These are phyloP conservation scores for Trissolcus japonicus DNA, from an alignment of 2,888 invertebrate species.

Conservation along the genomic window DNA sequence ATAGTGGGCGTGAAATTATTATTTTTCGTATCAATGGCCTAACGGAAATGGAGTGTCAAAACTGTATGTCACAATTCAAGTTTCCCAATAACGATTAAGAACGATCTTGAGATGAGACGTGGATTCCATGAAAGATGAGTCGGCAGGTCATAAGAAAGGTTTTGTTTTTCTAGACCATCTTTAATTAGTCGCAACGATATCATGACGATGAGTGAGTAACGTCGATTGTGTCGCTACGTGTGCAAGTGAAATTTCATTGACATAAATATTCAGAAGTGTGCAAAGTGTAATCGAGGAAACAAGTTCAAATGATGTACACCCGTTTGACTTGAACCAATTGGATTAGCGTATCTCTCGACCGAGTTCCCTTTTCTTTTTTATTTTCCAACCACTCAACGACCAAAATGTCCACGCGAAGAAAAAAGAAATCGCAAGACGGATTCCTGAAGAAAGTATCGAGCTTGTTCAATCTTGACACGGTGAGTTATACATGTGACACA, in stretches of 20 bases:
- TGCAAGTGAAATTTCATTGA: constrained; percentile 11
- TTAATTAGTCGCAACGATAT: too few species aligned
- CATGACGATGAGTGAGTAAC: background rate
- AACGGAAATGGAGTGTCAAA: too few species aligned
- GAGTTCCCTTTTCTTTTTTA: constrained; percentile 8
- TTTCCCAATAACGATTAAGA: too few species aligned
- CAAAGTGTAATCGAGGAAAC: constrained; percentile 12
- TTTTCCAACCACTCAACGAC: background rate
- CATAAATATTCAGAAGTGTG: constrained; percentile 10
- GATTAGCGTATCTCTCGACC: constrained; percentile 57
- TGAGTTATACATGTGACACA: constrained; percentile 63
- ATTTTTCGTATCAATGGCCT: too few species aligned
- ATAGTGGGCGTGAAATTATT: too few species aligned
- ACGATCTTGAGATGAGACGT: too few species aligned
- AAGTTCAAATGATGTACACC: constrained; percentile 61
- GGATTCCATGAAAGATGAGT: too few species aligned
- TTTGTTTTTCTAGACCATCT: too few species aligned
- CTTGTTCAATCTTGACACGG: constrained; percentile 90
- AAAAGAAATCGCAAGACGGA: constrained; percentile 82
- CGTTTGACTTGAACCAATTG: constrained; percentile 62
- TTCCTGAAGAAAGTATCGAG: constrained; percentile 91
- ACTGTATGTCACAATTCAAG: too few species aligned
- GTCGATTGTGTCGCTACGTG: constrained; percentile 2
- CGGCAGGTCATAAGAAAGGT: too few species aligned
- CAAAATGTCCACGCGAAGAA: constrained; percentile 82